A percentile compares a stretch with the other conserved stretches of the same genome.
phyloP scores from a whole-genome alignment of 2,888 invertebrate species.

The Crossocerus cetratus region DNA sequence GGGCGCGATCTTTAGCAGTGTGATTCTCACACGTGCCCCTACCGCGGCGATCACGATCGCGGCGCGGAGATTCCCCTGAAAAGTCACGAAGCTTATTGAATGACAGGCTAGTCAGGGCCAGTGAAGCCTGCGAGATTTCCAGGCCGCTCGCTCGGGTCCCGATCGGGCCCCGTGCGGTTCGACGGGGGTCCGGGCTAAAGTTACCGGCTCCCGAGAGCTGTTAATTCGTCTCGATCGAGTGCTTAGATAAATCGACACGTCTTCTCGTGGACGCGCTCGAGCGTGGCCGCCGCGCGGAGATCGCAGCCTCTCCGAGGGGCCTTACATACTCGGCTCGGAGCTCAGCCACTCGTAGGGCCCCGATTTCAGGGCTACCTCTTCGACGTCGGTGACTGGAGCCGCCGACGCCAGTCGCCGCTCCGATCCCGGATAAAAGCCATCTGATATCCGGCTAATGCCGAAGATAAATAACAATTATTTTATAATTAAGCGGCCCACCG shows the following conservation, averaged over 20 bases:
- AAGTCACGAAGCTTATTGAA: constrained; percentile 26
- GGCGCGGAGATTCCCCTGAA: background rate
- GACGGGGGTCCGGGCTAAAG: constrained; percentile 45
- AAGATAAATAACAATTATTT: constrained; percentile 74
- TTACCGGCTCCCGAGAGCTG: constrained; percentile 58
- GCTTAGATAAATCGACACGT: constrained; percentile 65
- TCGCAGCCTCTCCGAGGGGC: constrained; percentile 23
- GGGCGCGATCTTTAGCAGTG: too few species aligned
- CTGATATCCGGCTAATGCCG: constrained; percentile 61
- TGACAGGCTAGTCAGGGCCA: constrained; percentile 31
- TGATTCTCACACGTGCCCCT: constrained; percentile 50
- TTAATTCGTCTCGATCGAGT: constrained; percentile 67
- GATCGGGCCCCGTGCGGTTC: constrained; percentile 18
- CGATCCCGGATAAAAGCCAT: constrained; percentile 53
- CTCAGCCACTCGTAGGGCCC: background rate
- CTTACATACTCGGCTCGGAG: constrained; percentile 12
- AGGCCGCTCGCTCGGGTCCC: constrained; percentile 12
- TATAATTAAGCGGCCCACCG: constrained; percentile 67
- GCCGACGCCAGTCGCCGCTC: too few species aligned
- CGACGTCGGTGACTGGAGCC: too few species aligned
- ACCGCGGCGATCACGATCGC: constrained; percentile 44
- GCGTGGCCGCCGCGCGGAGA: constrained; percentile 39
- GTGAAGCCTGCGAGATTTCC: constrained; percentile 11
- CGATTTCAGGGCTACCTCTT: constrained; percentile 5
- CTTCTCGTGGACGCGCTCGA: constrained; percentile 49